Conservation (phyloP, 2,797 vertebrate species). For the Oophaga sylvatica region DNA sequence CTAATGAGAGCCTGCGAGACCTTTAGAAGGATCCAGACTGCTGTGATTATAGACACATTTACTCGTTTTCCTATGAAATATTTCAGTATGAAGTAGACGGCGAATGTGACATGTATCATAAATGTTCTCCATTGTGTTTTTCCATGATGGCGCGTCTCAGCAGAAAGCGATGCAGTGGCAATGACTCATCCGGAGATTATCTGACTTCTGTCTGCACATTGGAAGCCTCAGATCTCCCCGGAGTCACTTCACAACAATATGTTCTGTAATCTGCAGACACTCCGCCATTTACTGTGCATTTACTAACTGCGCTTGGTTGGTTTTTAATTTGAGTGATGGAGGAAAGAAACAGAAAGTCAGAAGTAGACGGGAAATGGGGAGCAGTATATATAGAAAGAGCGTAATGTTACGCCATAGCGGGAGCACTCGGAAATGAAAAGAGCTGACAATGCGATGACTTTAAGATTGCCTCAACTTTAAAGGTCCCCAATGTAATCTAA, state of each 20-base stretch:
- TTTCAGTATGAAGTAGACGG: neutral
- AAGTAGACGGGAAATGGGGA: neutral
- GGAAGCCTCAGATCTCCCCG: neutral
- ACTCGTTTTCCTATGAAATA: neutral
- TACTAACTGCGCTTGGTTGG: neutral
- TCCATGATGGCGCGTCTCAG: neutral
- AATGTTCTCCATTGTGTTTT: neutral
- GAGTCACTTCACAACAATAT: conserved; percentile 19
- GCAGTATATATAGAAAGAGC: neutral
- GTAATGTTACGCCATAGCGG: neutral
- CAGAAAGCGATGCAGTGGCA: conserved; percentile 1
- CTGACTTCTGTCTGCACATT: conserved; percentile 9
- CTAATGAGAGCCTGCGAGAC: neutral
- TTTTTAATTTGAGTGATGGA: conserved; percentile 1
- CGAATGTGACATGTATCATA: neutral
- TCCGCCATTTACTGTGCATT: neutral
- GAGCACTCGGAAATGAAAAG: neutral
- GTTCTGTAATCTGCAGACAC: conserved; percentile 19
- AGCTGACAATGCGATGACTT: neutral
- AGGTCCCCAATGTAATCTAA: too few relatives aligned
- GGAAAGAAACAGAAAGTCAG: neutral
- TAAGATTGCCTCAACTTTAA: neutral
- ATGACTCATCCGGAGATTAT: conserved; percentile 11
- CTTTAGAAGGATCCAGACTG: neutral
- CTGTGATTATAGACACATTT: neutral